Evolutionary conservation across 2,113 vertebrate genomes (phyloP).

Genomic region (Corvus cornix): DNA sequence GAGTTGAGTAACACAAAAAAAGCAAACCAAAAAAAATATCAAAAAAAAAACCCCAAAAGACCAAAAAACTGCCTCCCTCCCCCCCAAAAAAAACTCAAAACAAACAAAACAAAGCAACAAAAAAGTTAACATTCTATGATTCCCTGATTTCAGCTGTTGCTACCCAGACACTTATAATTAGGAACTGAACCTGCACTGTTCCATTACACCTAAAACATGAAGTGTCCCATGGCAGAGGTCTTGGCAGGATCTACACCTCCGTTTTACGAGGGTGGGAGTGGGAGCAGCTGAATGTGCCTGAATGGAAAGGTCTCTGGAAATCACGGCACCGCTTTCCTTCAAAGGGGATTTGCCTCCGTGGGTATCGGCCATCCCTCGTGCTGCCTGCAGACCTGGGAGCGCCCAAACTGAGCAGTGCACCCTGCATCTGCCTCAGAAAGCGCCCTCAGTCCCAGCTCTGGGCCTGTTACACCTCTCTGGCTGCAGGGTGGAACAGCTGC

Average conservation of each 20-base stretch:
- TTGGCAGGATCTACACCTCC: not conserved
- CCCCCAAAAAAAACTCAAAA: not conserved
- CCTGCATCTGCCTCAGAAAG: not conserved
- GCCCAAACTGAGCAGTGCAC: not conserved
- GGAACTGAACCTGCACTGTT: not conserved
- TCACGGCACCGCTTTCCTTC: no score
- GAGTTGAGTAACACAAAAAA: not conserved
- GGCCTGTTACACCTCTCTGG: no score
- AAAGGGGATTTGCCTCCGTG: accelerated
- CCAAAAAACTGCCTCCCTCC: no score
- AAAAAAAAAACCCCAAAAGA: not conserved
- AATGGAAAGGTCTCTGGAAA: not conserved
- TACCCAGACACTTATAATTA: not conserved
- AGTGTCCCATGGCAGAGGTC: not conserved
- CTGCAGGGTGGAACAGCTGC: not conserved
- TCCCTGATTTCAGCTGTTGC: not conserved
- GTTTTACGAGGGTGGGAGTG: not conserved
- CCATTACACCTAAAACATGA: not conserved
- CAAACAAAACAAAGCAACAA: not conserved
- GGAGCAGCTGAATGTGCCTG: not conserved
- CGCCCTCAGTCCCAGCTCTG: not conserved
- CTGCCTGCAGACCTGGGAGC: not conserved
- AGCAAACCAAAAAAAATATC: no score
- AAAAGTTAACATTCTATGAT: not conserved
- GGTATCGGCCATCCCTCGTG: accelerated